Conservation (phyloP, 1,140 invertebrate genomes). For the Belonocnema kinseyi region DNA sequence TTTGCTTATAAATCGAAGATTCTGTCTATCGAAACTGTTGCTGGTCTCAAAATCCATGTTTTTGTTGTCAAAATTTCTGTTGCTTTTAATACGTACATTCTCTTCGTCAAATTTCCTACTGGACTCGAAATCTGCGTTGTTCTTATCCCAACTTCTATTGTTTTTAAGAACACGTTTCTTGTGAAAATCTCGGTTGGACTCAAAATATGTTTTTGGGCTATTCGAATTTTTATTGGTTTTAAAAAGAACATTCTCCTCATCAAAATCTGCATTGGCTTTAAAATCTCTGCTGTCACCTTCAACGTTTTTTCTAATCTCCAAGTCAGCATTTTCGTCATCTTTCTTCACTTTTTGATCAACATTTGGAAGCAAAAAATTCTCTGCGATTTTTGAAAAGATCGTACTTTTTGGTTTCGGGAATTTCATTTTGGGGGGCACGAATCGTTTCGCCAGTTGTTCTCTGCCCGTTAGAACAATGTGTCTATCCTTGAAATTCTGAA, state of each 20-base stretch:
- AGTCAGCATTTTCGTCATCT: not conserved
- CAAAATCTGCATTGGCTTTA: not conserved
- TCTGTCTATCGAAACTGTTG: too few relatives aligned
- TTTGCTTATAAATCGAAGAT: too few relatives aligned
- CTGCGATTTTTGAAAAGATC: constrained; percentile 47
- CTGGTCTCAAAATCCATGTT: too few relatives aligned
- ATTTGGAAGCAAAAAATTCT: not conserved
- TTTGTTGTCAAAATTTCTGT: too few relatives aligned
- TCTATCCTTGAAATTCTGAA: constrained; percentile 81
- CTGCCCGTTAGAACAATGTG: constrained; percentile 68
- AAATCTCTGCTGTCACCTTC: not conserved
- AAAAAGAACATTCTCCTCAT: not conserved
- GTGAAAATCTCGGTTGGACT: too few relatives aligned
- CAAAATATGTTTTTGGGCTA: too few relatives aligned
- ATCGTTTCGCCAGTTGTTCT: constrained; percentile 54
- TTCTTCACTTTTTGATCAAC: not conserved
- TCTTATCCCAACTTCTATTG: too few relatives aligned
- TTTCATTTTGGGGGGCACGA: constrained; percentile 49
- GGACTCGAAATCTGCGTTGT: too few relatives aligned
- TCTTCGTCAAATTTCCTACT: too few relatives aligned
- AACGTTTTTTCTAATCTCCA: not conserved
- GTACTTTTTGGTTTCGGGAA: constrained; percentile 61
- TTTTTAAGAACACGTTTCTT: too few relatives aligned
- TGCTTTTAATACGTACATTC: too few relatives aligned
- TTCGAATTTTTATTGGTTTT: too few relatives aligned